Percentiles rank a stretch among this genome's conserved stretches.
Evolutionary conservation across 2,888 invertebrate species (phyloP).

Genomic region (Azorinus chamasolen): DNA sequence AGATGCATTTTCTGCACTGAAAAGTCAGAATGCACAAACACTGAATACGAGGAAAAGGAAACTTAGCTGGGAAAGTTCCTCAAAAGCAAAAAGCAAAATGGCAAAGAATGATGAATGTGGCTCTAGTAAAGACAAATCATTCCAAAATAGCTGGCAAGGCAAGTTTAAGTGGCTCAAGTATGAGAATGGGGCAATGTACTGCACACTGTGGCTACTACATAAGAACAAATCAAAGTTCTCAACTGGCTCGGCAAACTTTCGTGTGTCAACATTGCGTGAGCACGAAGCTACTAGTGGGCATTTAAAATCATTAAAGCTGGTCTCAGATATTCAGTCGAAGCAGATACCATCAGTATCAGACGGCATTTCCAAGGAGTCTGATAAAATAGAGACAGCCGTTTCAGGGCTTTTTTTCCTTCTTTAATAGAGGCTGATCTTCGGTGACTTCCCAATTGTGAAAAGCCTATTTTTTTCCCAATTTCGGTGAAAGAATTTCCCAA

Average conservation of each 20-base stretch:
- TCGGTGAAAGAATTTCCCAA: too few species aligned
- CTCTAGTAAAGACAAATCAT: slow-evolving; percentile 3
- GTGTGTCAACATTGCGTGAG: slow-evolving; percentile 17
- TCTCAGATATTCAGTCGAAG: slow-evolving; percentile 29
- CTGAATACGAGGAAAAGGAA: slow-evolving; percentile 7
- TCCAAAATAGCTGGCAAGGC: slow-evolving; percentile 10
- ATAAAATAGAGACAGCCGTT: slow-evolving; percentile 33
- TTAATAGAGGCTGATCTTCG: too few species aligned
- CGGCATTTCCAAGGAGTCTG: slow-evolving; percentile 13
- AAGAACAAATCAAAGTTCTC: slow-evolving; percentile 28
- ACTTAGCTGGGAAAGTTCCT: slow-evolving; percentile 11
- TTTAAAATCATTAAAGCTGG: slow-evolving; percentile 14
- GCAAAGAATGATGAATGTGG: slow-evolving; percentile 8
- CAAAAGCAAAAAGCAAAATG: background rate
- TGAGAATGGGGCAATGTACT: slow-evolving; percentile 32
- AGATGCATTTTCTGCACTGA: background rate
- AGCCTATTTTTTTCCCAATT: too few species aligned
- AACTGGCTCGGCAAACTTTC: slow-evolving; percentile 23
- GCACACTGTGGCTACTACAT: slow-evolving; percentile 20
- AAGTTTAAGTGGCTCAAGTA: slow-evolving; percentile 37
- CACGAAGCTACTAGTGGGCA: slow-evolving; percentile 33
- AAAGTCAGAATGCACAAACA: slow-evolving; percentile 7
- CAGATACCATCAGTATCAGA: slow-evolving; percentile 17
- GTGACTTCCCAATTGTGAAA: too few species aligned
- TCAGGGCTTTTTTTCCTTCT: too few species aligned